Evolutionary conservation across 2,888 invertebrate genomes (phyloP), one percentile per base, ranked within the genome.

Genomic region (Temnothorax ravouxi): DNA sequence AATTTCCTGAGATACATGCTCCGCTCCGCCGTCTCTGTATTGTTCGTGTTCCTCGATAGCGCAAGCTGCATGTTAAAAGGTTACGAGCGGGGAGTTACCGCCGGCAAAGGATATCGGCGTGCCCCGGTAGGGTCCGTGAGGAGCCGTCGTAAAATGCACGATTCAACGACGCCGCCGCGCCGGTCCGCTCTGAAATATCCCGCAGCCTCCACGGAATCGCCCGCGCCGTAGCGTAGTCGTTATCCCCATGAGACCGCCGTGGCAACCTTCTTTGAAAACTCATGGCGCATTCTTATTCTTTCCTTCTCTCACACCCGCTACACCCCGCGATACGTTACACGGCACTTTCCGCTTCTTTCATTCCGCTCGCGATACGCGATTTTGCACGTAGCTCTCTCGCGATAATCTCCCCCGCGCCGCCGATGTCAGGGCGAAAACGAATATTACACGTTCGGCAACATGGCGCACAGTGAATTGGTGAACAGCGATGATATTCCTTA

Each of bases 81-180:
- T 47, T 47, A 71, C 59, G 25, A 34, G 47, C 15, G 44, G 54
- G 21, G 50, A 47, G 29, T 54, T 54, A 9, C n/a, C 54, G 29
- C 13, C 5, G 44, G 52, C 69, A 54, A 29, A 34, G 61, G 76
- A 84, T 84, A 75, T 77, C 84, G 72, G 66, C 75, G 71, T 13
- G 72, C 61, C 29, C 61, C 29, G 69, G 47, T 44, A 21, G 52
- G 25, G 75, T 66, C 59, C 81, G n/a, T 34, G 66, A 67, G 79
- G 74, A 86, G 71, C 84, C 80, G 81, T 69, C 62, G 81, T 88
- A 89, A 88, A 88, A 83, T 86, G 84, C 61, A 71, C 84, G 84
- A 88, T 89, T 84, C 86, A 85, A 61, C 64, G 82, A 54, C 84
- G 69, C 25, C 25, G 25, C 25, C 25, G 25, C 25, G 25, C 29